Base-by-base conservation (phyloP, 1,140 invertebrate species). In the Gryllus bimaculatus region DNA sequence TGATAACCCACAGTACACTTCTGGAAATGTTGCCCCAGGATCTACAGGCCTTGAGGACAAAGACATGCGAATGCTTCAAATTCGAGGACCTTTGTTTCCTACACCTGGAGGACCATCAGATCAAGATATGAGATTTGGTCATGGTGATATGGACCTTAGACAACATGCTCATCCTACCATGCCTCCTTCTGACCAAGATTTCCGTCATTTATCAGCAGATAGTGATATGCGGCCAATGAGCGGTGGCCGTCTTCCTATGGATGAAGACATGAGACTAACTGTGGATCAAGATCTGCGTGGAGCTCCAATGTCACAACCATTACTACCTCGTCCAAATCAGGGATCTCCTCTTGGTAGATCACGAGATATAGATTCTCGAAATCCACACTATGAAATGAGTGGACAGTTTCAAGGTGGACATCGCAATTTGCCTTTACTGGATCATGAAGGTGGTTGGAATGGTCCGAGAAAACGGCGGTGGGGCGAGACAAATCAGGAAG, bases 111-210 rank as follows among this genome's bases (percentile, higher is more conserved):
- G 8, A 48, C 10, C 76, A 26, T 66, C 78, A 48, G 78, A 79
- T 13, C 78, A 79, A 47, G 78, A 79, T 66, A 79, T 79, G 78
- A 74, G 78, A 15, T 79, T 79, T 75, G 73, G 49, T n/a, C n/a
- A 47, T 49, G 78, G 78, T 8, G 78, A 79, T 13, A 48, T 79
- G 78, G 78, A 79, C 26, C 74, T 79, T 5, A 20, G 78, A 18
- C 78, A 48, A 18, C 73, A 26, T 39, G 73, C 48, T 48, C 76
- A 18, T 66, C 54, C 54, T 66, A 10, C 54, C 54, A 66, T 66
- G 10, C 54, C 54, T 13, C 54, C 54, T 13, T 10, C 54, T 66
- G 54, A 66, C 18, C 54, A 66, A 18, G 54, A 66, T 18, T 66
- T 66, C 54, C 10, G 54, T 10, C 54, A 7, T 7, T 7, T 66